These are phyloP conservation scores for Sclerurus mexicanus DNA, from an alignment of 2,113 vertebrate genomes.

Conservation along the genomic window DNA sequence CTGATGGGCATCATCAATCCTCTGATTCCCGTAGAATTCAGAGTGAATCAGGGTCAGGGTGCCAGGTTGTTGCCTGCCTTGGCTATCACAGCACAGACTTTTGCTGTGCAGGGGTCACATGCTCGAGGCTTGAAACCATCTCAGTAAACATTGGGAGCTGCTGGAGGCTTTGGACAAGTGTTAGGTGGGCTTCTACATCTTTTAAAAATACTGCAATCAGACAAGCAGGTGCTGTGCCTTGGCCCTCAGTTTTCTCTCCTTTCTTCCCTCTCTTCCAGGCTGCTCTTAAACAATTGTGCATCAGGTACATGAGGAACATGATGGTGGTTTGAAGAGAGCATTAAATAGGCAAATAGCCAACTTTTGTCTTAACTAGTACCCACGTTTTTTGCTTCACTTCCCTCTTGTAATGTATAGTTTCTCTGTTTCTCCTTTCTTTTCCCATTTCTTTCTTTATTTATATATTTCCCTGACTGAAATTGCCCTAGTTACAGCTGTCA, in stretches of 20 bases:
- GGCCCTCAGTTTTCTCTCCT: background rate
- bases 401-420: background rate
- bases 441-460: background rate
- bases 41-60: background rate
- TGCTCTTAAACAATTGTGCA: background rate
- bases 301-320: accelerated
- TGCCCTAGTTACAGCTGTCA: conserved; percentile 58
- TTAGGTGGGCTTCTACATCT: background rate
- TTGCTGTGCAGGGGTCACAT: background rate
- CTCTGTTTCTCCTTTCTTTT: background rate
- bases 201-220: background rate
- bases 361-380: background rate
- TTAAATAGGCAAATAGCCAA: background rate
- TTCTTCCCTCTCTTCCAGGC: background rate
- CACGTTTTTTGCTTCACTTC: background rate
- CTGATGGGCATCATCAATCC: background rate
- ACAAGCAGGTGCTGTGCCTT: background rate
- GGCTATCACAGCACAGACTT: background rate
- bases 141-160: background rate
- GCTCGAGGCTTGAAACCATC: background rate
- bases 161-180: background rate
- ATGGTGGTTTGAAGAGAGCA: background rate
- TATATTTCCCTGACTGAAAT: conserved; percentile 19
- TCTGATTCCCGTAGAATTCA: conserved; percentile 30
- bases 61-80: conserved; percentile 4